A percentile compares a stretch with the other conserved stretches of the same genome.
Evolutionary conservation across 2,888 invertebrate genomes (phyloP).

Genomic region (Cosmia trapezina): DNA sequence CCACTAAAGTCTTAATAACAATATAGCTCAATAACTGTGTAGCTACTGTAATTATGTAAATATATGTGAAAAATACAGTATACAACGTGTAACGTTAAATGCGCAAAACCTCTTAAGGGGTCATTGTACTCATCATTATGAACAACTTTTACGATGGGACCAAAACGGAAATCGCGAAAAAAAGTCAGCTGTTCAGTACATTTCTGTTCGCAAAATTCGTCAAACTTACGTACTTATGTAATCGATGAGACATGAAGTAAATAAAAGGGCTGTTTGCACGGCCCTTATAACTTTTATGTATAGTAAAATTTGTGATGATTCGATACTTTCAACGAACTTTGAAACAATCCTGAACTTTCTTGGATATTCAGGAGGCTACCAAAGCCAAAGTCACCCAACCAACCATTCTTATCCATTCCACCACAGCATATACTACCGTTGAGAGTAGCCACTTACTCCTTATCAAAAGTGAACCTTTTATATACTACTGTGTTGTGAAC

Average conservation of each 20-base stretch:
- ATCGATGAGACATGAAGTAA: neutral
- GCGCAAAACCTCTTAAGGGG: too few relatives aligned
- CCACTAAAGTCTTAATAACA: too few relatives aligned
- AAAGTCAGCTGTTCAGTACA: too few relatives aligned
- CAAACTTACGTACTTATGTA: too few relatives aligned
- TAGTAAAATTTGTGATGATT: neutral
- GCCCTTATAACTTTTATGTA: neutral
- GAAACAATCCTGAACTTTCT: neutral
- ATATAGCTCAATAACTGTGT: too few relatives aligned
- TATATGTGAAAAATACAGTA: too few relatives aligned
- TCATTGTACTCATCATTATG: too few relatives aligned
- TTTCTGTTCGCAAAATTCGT: too few relatives aligned
- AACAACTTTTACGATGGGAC: too few relatives aligned
- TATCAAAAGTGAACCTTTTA: conserved; percentile 4
- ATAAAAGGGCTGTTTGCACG: neutral
- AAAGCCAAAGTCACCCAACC: neutral
- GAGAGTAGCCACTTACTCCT: neutral
- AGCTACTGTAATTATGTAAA: too few relatives aligned
- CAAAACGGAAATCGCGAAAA: too few relatives aligned
- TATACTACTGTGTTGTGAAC: neutral
- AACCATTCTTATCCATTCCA: neutral
- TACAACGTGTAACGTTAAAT: too few relatives aligned
- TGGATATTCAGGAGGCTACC: neutral
- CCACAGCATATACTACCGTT: neutral
- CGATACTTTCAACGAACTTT: neutral